These are phyloP conservation scores for Drosophila birchii DNA, from an alignment of 2,888 invertebrate species.

Conservation along the genomic window DNA sequence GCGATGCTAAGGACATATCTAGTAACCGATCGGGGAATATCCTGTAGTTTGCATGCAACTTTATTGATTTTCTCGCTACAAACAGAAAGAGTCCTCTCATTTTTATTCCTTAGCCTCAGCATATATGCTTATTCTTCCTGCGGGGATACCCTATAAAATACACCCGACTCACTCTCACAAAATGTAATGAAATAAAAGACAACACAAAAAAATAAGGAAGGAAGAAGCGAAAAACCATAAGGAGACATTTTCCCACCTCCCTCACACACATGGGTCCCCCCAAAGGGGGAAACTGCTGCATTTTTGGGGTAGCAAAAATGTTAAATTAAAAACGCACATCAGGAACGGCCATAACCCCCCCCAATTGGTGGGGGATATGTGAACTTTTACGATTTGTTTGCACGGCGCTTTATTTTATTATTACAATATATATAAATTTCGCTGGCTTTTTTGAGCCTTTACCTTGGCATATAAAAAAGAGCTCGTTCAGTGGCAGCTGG, in stretches of 20 bases:
- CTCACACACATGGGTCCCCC: slow-evolving; percentile 25
- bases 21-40: slow-evolving; percentile 39
- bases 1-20: background rate
- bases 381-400: slow-evolving; percentile 68
- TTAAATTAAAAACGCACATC: slow-evolving; percentile 49
- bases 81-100: background rate
- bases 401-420: slow-evolving; percentile 60
- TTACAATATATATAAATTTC: slow-evolving; percentile 57
- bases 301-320: slow-evolving; percentile 28
- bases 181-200: slow-evolving; percentile 58
- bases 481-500: slow-evolving; percentile 28
- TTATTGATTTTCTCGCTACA: slow-evolving; percentile 12
- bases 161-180: slow-evolving; percentile 9
- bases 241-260: slow-evolving; percentile 6
- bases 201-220: slow-evolving; percentile 23
- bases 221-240: slow-evolving; percentile 8
- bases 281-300: slow-evolving; percentile 24
- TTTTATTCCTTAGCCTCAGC: background rate
- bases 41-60: slow-evolving; percentile 22
- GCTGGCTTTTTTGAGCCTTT: slow-evolving; percentile 37
- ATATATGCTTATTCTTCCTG: slow-evolving; percentile 17
- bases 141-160: slow-evolving; percentile 10
- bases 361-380: slow-evolving; percentile 46
- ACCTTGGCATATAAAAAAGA: slow-evolving; percentile 49
- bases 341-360: slow-evolving; percentile 20